Base-by-base conservation (phyloP, 2,888 invertebrate species). In the Agonopterix heracliana region DNA sequence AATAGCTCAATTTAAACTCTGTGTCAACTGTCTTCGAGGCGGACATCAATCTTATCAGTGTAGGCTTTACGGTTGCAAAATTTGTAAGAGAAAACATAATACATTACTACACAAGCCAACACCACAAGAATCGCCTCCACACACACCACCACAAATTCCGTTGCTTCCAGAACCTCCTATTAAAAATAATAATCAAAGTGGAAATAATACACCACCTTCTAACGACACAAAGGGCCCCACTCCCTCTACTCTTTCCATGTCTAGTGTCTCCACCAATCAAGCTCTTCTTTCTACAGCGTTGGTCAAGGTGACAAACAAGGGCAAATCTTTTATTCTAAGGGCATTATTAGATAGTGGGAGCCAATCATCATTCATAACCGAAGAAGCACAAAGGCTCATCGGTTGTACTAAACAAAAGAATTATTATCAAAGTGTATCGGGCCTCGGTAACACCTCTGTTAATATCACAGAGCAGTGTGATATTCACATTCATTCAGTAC, bases 91-190 rank as follows among this genome's bases (percentile, higher is more conserved):
- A 13, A 17, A 17, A 14, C 17, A 17, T 13, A 43, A 43, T 14
- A 43, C 43, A 8, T 17, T 40, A n/a, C 40, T 40, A 4, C 40
- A 40, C 11, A 40, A 40, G n/a, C 40, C 40, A 40, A 9, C 3
- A 40, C 5, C 40, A n/a, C 9, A 9, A 4, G 40, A 7, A 40
- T 4, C 10, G n/a, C 3, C 35, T 41, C 49, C 12, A 45, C 4
- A 42, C 41, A 11, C 17, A 49, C 5, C 49, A 49, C 43, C 43
- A 8, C n/a, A 53, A 50, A 5, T 53, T 36, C 38, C 44, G 1
- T 35, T 38, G 13, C 42, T 42, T 10, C 45, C 48, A 13, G 34
- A 46, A 3, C 43, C 17, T 51, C 4, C 4, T 35, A 35, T 9
- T 35, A 35, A 35, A 35, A 35, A 35, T 35, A 9, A 5, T 35